Conservation (phyloP, 2,113 vertebrate species). For the Vidua macroura region DNA sequence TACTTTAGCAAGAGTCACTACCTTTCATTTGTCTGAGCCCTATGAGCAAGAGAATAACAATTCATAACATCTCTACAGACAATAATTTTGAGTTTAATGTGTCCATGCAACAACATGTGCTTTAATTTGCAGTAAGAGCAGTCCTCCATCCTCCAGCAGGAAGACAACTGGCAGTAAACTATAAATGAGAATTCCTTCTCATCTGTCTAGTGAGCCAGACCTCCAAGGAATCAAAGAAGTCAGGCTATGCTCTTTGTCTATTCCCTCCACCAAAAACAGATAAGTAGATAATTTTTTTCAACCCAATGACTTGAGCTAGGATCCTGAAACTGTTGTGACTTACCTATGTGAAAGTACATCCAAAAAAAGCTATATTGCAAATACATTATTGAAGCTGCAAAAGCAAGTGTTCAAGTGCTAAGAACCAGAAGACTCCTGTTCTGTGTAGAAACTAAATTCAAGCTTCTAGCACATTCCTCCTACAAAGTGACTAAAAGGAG, state of each 20-base stretch:
- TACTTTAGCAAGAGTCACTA: neutral
- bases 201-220: neutral
- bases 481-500: neutral
- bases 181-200: neutral
- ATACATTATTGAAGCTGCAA: conserved; percentile 9
- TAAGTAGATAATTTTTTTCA: neutral
- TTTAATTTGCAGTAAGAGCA: neutral
- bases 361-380: neutral
- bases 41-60: neutral
- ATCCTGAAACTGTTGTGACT: neutral
- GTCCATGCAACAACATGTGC: neutral
- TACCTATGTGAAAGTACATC: neutral
- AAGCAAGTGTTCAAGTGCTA: neutral
- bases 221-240: neutral
- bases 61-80: neutral
- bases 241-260: neutral
- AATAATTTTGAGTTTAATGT: neutral
- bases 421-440: neutral
- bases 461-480: neutral
- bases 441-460: conserved; percentile 1
- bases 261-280: neutral
- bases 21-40: neutral
- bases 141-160: neutral
- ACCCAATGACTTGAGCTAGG: fast-evolving
- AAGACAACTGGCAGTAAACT: neutral